These are phyloP conservation scores for Hemiscyllium ocellatum DNA, from an alignment of 2,113 vertebrate species.

Conservation along the genomic window DNA sequence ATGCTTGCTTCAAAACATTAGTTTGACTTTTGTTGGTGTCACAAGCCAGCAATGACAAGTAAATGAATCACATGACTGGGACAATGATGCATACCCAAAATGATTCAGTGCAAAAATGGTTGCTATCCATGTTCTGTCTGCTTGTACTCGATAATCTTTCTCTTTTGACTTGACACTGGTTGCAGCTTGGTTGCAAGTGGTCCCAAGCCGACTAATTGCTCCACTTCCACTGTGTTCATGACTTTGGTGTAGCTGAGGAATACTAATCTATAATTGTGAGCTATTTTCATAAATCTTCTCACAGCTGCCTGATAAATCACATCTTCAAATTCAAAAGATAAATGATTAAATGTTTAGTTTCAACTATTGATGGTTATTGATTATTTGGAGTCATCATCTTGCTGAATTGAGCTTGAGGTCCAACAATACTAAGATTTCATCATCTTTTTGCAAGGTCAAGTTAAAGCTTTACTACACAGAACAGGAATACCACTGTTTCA, in stretches of 20 bases:
- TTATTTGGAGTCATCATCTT: background rate
- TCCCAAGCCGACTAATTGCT: background rate
- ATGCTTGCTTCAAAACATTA: background rate
- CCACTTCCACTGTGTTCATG: background rate
- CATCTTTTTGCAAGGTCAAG: background rate
- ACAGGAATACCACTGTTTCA: background rate
- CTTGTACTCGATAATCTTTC: background rate
- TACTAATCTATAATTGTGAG: background rate
- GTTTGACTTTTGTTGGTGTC: background rate
- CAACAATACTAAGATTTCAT: background rate
- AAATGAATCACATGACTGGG: background rate
- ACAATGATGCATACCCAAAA: background rate
- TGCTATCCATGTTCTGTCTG: background rate
- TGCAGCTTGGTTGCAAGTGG: background rate
- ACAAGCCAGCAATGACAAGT: background rate
- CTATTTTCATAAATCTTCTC: background rate
- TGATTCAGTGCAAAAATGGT: background rate
- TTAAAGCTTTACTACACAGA: background rate
- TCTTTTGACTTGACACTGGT: background rate
- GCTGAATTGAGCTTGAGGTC: background rate
- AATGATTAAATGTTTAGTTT: background rate
- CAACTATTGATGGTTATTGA: background rate
- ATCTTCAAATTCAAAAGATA: background rate
- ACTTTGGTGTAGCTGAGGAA: background rate
- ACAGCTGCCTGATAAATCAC: background rate